phyloP scores from a whole-genome alignment of 2,113 vertebrate species.

The Opisthocomus hoazin region DNA sequence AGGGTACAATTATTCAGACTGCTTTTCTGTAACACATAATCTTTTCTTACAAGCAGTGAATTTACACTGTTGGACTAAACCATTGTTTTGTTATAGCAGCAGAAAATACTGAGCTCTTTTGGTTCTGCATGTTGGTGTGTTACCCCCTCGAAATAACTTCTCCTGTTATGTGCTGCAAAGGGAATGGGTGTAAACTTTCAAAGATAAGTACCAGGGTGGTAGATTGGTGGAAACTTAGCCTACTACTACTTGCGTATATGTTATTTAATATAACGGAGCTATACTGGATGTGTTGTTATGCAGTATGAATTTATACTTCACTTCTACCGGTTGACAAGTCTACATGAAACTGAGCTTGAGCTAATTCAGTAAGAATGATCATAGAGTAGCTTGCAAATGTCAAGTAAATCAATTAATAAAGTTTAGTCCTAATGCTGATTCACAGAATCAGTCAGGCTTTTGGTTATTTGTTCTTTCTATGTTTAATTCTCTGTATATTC shows the following conservation, averaged over 20 bases:
- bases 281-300: neutral
- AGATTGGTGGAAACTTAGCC: neutral
- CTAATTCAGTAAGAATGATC: neutral
- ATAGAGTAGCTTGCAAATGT: neutral
- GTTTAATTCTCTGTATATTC: neutral
- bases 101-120: neutral
- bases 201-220: neutral
- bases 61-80: neutral
- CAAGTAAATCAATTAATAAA: neutral
- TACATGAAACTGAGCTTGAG: neutral
- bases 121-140: neutral
- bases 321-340: neutral
- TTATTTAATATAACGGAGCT: neutral
- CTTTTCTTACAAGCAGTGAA: neutral
- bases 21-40: neutral
- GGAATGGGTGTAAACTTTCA: neutral
- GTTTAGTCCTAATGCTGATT: neutral
- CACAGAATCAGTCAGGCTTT: neutral
- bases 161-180: neutral
- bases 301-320: neutral
- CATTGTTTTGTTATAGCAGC: constrained; percentile 8
- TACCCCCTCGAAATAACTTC: neutral
- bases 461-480: neutral
- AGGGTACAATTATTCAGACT: constrained; percentile 24
- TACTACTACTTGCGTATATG: neutral